Conservation (phyloP, 2,113 vertebrate species). For the Bos indicus region DNA sequence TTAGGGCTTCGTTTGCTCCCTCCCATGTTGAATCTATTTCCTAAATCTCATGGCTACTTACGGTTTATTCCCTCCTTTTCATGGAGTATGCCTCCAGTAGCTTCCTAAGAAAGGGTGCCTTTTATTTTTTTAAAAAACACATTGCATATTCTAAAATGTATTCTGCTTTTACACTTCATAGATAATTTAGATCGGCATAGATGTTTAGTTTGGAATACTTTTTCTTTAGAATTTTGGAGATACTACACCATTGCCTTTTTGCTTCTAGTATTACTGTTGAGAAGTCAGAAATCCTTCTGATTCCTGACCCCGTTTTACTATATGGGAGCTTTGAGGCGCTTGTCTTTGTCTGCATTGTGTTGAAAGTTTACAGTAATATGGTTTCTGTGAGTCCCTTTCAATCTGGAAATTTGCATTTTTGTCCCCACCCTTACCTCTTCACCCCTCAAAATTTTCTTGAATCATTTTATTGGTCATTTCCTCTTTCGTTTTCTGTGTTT, state of each 20-base stretch:
- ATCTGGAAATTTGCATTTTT: background rate
- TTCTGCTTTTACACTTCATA: background rate
- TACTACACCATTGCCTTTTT: background rate
- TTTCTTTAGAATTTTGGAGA: background rate
- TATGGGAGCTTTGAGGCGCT: background rate
- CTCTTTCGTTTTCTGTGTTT: background rate
- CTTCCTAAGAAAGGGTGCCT: background rate
- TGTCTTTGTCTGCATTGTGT: background rate
- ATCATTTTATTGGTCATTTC: background rate
- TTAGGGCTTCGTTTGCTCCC: background rate
- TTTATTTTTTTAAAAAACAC: background rate
- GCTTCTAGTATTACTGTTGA: background rate
- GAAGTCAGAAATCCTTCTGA: background rate
- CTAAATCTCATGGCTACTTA: background rate
- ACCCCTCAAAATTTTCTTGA: background rate
- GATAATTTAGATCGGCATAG: background rate
- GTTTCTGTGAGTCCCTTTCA: background rate
- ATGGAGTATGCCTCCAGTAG: background rate
- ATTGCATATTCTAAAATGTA: background rate
- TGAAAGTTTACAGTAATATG: background rate
- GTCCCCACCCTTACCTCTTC: background rate
- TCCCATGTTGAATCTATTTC: background rate
- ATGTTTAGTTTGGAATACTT: background rate
- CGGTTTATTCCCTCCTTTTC: background rate
- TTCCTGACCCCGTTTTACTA: background rate